These are phyloP conservation scores for Heliconius cydno DNA, from an alignment of 2,888 invertebrate species.

Conservation along the genomic window DNA sequence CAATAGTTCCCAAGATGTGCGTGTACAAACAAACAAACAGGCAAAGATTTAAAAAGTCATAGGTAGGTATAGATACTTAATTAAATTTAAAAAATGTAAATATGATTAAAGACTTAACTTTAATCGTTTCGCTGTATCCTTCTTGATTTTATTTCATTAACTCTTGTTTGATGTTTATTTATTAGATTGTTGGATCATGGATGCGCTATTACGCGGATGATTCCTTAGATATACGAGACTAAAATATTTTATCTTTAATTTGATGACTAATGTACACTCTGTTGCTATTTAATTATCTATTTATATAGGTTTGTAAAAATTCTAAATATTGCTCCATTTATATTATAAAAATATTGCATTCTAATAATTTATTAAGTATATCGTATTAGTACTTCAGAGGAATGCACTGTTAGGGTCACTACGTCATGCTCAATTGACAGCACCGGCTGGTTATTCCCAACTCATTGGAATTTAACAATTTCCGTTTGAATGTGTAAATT, in stretches of 20 bases:
- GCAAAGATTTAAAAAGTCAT: too few relatives aligned
- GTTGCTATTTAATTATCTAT: too few relatives aligned
- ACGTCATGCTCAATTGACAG: slow-evolving; percentile 18
- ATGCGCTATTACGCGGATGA: not conserved
- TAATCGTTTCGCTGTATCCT: not conserved
- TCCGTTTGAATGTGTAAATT: not conserved
- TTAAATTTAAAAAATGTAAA: not conserved
- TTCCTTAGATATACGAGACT: not conserved
- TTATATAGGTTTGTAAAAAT: too few relatives aligned
- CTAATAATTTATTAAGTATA: not conserved
- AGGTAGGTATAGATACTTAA: too few relatives aligned
- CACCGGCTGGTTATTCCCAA: slow-evolving; percentile 9
- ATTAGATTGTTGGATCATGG: not conserved
- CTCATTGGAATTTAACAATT: not conserved
- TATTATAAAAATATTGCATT: not conserved
- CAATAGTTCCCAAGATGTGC: not conserved
- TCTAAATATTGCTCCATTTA: too few relatives aligned
- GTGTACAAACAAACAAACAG: not conserved
- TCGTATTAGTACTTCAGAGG: not conserved
- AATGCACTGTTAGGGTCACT: slow-evolving; percentile 3
- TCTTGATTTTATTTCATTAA: not conserved
- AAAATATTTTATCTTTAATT: not conserved
- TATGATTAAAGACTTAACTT: not conserved
- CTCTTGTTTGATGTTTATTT: too few relatives aligned
- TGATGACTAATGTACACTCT: not conserved